Percentiles rank a stretch among this genome's conserved stretches.
phyloP scores from a whole-genome alignment of 2,888 invertebrate genomes.

The Phlogophora meticulosa region DNA sequence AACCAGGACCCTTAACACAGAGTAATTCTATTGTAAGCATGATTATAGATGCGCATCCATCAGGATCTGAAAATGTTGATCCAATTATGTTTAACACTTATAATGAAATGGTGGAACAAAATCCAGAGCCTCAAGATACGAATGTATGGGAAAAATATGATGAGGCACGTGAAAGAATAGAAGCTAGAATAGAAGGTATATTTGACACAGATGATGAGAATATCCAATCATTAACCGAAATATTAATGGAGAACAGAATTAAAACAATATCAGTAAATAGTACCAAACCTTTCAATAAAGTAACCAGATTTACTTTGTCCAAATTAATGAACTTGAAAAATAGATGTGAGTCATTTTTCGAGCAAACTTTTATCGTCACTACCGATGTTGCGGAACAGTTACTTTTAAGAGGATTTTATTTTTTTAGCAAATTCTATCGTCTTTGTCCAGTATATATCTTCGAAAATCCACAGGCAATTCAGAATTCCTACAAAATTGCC shows the following conservation, averaged over 20 bases:
- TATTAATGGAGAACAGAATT: slow-evolving; percentile 84
- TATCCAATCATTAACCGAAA: slow-evolving; percentile 80
- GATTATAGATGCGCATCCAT: slow-evolving; percentile 87
- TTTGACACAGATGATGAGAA: slow-evolving; percentile 86
- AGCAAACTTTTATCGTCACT: slow-evolving; percentile 90
- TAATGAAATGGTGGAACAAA: slow-evolving; percentile 81
- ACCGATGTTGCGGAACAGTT: slow-evolving; percentile 91
- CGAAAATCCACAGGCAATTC: slow-evolving; percentile 86
- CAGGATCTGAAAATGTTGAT: slow-evolving; percentile 77
- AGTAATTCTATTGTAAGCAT: slow-evolving; percentile 77
- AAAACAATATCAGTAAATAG: slow-evolving; percentile 84
- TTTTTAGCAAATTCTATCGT: slow-evolving; percentile 92
- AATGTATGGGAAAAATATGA: slow-evolving; percentile 88
- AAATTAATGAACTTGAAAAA: slow-evolving; percentile 80
- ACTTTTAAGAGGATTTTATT: slow-evolving; percentile 91
- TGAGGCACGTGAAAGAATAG: slow-evolving; percentile 85
- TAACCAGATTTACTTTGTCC: slow-evolving; percentile 73
- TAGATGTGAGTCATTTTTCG: slow-evolving; percentile 89
- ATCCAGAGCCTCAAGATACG: slow-evolving; percentile 87
- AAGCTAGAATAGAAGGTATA: slow-evolving; percentile 82
- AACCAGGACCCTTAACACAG: slow-evolving; percentile 56
- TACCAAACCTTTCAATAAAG: slow-evolving; percentile 78
- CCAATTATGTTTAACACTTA: slow-evolving; percentile 79
- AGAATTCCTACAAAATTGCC: slow-evolving; percentile 86
- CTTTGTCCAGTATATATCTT: slow-evolving; percentile 92